A percentile compares a stretch with the other conserved stretches of the same genome.
These are phyloP conservation scores for Rotaria socialis DNA, from an alignment of 2,888 invertebrate genomes.

Conservation along the genomic window DNA sequence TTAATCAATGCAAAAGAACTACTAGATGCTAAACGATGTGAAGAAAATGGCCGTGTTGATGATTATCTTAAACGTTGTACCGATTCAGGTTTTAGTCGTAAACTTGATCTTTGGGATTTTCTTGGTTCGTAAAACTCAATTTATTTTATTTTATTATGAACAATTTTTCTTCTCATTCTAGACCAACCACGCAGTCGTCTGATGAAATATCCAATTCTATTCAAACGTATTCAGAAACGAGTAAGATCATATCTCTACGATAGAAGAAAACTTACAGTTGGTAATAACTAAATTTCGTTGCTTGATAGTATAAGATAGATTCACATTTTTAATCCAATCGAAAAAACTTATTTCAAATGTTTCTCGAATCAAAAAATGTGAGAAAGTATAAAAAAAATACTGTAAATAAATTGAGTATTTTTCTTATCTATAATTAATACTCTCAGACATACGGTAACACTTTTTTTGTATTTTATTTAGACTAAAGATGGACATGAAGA, in stretches of 20 bases:
- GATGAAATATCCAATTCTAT: constrained; percentile 64
- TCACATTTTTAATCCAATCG: background rate
- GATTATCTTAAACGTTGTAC: constrained; percentile 63
- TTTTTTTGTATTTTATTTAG: constrained; percentile 39
- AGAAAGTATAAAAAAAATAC: background rate
- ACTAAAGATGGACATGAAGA: constrained; percentile 41
- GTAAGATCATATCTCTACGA: constrained; percentile 48
- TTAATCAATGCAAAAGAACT: constrained; percentile 62
- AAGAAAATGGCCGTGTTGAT: constrained; percentile 59
- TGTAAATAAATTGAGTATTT: constrained; percentile 34
- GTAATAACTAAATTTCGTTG: too few species aligned
- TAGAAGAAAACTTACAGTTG: too few species aligned
- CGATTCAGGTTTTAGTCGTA: constrained; percentile 62
- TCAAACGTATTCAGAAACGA: constrained; percentile 62
- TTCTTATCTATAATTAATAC: background rate
- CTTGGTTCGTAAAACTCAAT: constrained; percentile 53
- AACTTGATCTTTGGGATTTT: constrained; percentile 63
- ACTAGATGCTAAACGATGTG: constrained; percentile 62
- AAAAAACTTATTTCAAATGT: background rate
- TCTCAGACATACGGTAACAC: constrained; percentile 29
- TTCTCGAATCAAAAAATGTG: background rate
- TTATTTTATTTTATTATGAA: constrained; percentile 14
- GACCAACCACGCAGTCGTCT: constrained; percentile 63
- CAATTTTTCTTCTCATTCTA: constrained; percentile 46
- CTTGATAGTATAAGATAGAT: too few species aligned